Base-by-base conservation (phyloP, 2,888 invertebrate species). In the Xestia xanthographa region DNA sequence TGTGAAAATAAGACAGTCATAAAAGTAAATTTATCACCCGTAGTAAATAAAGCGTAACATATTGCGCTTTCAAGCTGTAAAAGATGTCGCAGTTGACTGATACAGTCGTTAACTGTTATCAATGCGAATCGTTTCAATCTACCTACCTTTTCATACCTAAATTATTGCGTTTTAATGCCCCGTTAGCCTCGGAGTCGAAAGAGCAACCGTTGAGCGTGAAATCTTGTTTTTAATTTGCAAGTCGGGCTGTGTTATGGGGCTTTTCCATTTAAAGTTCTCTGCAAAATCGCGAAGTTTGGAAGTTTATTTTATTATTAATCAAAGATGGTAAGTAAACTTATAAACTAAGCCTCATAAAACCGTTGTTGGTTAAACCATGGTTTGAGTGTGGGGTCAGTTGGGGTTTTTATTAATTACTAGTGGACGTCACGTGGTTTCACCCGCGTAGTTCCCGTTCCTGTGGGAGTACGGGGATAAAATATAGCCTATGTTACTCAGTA, bases 21-120 rank as follows among this genome's bases (percentile, higher is more conserved):
- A 95, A 95, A 95, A 94, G 88, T 87, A 93, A 95, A 95, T 95
- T 95, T 95, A 95, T 95, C 81, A 92, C 91, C 90, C 87, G 90
- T 90, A 93, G 94, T 95, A 95, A 95, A 95, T 95, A 95, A 94
- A 92, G 91, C 91, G 93, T 93, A 93, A 95, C 94, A 94, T 94
- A 94, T 94, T 95, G 93, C 92, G 92, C 89, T 92, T 93, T 91
- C 81, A 70, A 91, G 91, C 89, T 90, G 91, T 93, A 92, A 94
- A 94, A 92, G 92, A 92, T 92, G 92, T 92, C 92, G 86, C 88
- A 86, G 88, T 85, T 88, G 88, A 86, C 85, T 89, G 87, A 91
- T 88, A 89, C 82, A 85, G 89, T 90, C 91, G 91, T 93, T 91
- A 92, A 91, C 88, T 84, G 87, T 89, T 91, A 88, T 91, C 90